Percentiles rank a stretch among this genome's conserved stretches.
Evolutionary conservation across 1,140 invertebrate species (phyloP).

Genomic region (Bathynomus jamesi): DNA sequence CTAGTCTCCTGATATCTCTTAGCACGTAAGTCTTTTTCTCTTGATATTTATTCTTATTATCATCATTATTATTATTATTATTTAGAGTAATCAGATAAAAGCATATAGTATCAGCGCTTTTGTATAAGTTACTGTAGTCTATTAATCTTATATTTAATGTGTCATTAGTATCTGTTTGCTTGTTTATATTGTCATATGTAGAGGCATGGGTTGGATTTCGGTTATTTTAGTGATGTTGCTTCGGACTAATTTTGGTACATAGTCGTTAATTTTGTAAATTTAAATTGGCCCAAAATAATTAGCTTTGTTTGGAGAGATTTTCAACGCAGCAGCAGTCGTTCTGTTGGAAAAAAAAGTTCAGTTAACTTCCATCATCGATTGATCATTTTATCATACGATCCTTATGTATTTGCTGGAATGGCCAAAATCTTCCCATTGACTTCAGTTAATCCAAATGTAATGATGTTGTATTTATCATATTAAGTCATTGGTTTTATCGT

Average conservation of each 20-base stretch:
- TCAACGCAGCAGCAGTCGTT: too few relatives aligned
- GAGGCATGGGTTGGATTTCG: constrained; percentile 40
- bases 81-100: constrained; percentile 36
- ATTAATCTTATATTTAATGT: constrained; percentile 41
- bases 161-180: constrained; percentile 38
- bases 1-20: constrained; percentile 35
- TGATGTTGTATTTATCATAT: constrained; percentile 34
- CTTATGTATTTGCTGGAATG: constrained; percentile 38
- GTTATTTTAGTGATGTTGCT: constrained; percentile 35
- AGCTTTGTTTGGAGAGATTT: too few relatives aligned
- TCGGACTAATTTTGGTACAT: background rate
- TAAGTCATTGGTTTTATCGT: constrained; percentile 34
- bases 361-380: background rate
- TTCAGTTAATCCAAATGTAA: constrained; percentile 35
- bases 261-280: background rate
- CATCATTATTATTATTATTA: constrained; percentile 35
- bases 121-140: constrained; percentile 39
- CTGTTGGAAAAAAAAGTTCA: background rate
- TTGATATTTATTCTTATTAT: constrained; percentile 35
- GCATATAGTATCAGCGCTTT: constrained; percentile 36
- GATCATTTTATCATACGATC: background rate
- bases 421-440: constrained; percentile 41
- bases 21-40: constrained; percentile 38
- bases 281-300: background rate
- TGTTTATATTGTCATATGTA: constrained; percentile 34